Evolutionary conservation across 1,140 invertebrate genomes (phyloP).

Genomic region (Berghia stephanieae): DNA sequence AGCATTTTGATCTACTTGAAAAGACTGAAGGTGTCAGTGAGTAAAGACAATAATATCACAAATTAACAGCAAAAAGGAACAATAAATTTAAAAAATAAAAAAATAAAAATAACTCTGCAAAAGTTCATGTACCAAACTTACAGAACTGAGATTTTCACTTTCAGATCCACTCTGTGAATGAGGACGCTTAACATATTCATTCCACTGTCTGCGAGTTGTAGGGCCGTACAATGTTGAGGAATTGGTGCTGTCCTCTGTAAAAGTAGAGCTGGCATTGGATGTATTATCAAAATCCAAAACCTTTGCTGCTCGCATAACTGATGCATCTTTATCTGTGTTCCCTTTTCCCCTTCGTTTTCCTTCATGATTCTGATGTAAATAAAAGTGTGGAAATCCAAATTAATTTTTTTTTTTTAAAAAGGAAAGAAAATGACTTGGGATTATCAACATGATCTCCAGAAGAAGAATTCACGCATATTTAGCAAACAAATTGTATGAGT

Average conservation of each 20-base stretch:
- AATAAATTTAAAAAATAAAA: slow-evolving; percentile 7
- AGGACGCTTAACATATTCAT: slow-evolving; percentile 71
- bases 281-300: slow-evolving; percentile 58
- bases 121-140: slow-evolving; percentile 23
- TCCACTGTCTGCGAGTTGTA: slow-evolving; percentile 80
- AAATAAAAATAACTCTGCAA: neutral
- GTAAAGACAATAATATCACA: no score
- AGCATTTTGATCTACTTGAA: neutral
- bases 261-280: slow-evolving; percentile 19
- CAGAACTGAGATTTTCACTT: slow-evolving; percentile 51
- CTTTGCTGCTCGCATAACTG: slow-evolving; percentile 49
- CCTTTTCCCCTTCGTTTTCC: slow-evolving; percentile 29
- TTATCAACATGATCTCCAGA: neutral
- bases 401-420: neutral
- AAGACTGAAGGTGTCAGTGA: slow-evolving; percentile 4
- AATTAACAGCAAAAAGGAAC: no score
- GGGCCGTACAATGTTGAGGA: slow-evolving; percentile 70
- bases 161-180: slow-evolving; percentile 39
- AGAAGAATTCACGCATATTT: neutral
- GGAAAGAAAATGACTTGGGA: neutral
- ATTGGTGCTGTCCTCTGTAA: slow-evolving; percentile 43
- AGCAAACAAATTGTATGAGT: neutral
- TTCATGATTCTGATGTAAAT: neutral
- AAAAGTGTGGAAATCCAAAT: no score
- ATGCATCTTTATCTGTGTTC: slow-evolving; percentile 35